Evolutionary conservation across 2,113 vertebrate species (phyloP), one percentile per base, ranked within the genome.

Genomic region (Larimichthys polyactis): DNA sequence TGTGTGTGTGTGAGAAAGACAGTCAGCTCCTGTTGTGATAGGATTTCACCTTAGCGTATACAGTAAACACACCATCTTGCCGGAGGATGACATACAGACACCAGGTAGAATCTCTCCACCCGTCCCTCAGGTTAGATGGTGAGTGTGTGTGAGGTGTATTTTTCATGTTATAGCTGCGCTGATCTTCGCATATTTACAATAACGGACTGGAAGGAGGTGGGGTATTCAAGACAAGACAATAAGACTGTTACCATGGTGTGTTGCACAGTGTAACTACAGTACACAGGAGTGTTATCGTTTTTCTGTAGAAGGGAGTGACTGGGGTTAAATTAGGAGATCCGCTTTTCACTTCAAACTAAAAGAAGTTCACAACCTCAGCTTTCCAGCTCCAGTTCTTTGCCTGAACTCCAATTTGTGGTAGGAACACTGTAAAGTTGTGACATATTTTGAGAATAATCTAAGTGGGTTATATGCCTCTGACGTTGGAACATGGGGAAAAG

Each of bases 381-480:
- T 89, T 90, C 80, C 83, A 82, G 73, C 57, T 85, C 73, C 78
- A 82, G 71, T 62, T 75, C 19, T 70, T 66, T 71, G 79, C 88
- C 86, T 84, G 70, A 87, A 89, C 87, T 85, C 73, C 82, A 87
- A 82, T 90, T 85, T 90, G 87, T 12, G 67, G 60, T 32, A 64
- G 74, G 81, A 84, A 82, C 65, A 92, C 90, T 89, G 88, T 91
- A 88, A 91, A 91, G 87, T 90, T 90, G 81, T 84, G 87, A 92
- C 91, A 90, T 93, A 91, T 93, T 94, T 91, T 89, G 69, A 92
- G 88, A 92, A 93, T 83, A 89, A 90, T 86, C 85, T 91, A 93
- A 94, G 90, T 93, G 94, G 94, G 94, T 94, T 94, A 94, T 89
- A 60, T 74, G 90, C 90, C 77, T 89, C 85, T 87, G 87, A 91